These are phyloP conservation scores for Tupaia chinensis DNA, from an alignment of 2,113 vertebrate species.

Conservation along the genomic window DNA sequence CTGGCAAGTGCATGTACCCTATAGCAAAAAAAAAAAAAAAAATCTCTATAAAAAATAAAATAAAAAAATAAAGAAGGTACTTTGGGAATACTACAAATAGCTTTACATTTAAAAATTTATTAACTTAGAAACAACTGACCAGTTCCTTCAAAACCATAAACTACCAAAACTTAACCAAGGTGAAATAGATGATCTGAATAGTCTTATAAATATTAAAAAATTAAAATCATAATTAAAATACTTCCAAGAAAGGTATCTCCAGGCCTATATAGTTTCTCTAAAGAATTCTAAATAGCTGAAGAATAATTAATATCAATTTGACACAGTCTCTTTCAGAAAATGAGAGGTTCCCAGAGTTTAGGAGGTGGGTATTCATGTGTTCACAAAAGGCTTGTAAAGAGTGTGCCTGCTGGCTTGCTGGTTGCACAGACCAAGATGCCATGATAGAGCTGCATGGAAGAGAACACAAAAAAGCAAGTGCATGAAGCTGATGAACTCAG, in stretches of 20 bases:
- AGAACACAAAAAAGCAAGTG: neutral
- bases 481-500: neutral
- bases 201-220: neutral
- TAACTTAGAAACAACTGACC: neutral
- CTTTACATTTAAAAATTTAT: too few species aligned
- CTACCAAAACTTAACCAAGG: neutral
- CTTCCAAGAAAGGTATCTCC: neutral
- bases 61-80: neutral
- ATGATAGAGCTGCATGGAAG: too few species aligned
- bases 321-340: neutral
- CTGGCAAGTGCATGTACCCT: too few species aligned
- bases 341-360: fast-evolving
- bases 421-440: neutral
- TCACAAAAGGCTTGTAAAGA: neutral
- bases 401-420: neutral
- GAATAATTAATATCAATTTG: neutral
- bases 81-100: neutral
- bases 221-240: neutral
- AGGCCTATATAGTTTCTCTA: neutral
- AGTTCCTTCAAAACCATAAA: neutral
- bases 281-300: neutral
- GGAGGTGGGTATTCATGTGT: too few species aligned
- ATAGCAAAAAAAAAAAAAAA: too few species aligned
- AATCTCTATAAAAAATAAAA: too few species aligned
- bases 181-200: too few species aligned